Evolutionary conservation across 2,797 vertebrate species (phyloP), one percentile per base, ranked within the genome.

Genomic region (Poeciliopsis presidionis): DNA sequence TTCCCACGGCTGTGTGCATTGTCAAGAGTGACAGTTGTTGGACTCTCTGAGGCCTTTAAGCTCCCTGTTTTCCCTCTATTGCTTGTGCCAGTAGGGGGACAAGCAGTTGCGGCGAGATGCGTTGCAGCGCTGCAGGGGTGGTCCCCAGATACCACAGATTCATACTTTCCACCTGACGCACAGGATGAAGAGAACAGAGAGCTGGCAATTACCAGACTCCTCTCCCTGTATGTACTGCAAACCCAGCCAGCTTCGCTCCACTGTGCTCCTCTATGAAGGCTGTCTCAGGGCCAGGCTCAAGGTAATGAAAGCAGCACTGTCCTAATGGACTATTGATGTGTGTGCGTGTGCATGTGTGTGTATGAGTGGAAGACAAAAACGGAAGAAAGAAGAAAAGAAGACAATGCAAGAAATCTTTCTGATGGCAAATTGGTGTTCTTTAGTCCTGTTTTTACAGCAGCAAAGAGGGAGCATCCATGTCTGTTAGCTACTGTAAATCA

Each of bases 281-380:
- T 88, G 89, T 93, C 90, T 91, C 88, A 92, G 90, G 90, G 90
- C 87, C 91, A 91, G 89, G 89, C 90, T 91, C 84, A 83, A 92
- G 91, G 93, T 93, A 91, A 94, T 92, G 91, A 94, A 94, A 93
- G 91, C 89, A 94, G 92, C 91, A 91, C 92, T 89, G 81, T 90
- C 91, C 92, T 94, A 93, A 93, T 92, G 90, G 93, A 86, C 92
- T 92, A 88, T 91, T 89, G 91, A 91, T 93, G 92, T 86, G 86
- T 78, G 79, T 84, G 57, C 0, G n/a, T 14, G 57, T 13, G 69
- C 67, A 78, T 75, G 76, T 69, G 71, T 73, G 77, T 75, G 80
- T 73, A 75, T 30, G 84, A 74, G 81, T 84, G 77, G 75, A 89
- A 84, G 84, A 81, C 53, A 49, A 72, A 74, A 73, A 75, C 65